Base-by-base conservation (phyloP, 2,888 invertebrate genomes). In the Pammene fasciana region DNA sequence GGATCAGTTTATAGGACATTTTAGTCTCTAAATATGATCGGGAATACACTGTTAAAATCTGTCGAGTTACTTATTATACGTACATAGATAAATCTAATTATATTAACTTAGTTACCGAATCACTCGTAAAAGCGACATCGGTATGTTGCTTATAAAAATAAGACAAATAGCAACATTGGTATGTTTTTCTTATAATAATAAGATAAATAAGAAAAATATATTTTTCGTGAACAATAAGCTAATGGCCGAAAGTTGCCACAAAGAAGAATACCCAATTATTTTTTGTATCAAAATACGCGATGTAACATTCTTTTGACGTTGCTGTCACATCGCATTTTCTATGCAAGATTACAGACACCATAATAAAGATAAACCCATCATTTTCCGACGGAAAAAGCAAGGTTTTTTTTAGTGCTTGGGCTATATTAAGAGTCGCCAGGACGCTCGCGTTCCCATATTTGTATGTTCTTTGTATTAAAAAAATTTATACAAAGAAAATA, bases 261-360 rank as follows among this genome's bases (percentile, higher is more conserved):
- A 5, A 14, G 14, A n/a, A 36, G 9, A 54, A 54, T n/a, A 14
- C 18, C 9, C 13, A 26, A 48, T 48, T 48, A 48, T 18, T 48
- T 14, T 26, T 4, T 48, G 13, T 18, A 14, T 16, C 8, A 9
- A 48, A 43, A 41, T 14, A 16, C 50, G 14, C 6, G 13, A 7
- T 10, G 9, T 43, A 52, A 36, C 10, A 34, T 48, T 60, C 5
- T 34, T 66, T 54, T 45, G 14, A 50, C 14, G 18, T 50, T 41
- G 43, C 34, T 38, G 55, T 43, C 41, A 56, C 46, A 26, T 14
- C 41, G 41, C 13, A 55, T 48, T 62, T n/a, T 18, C 48, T 34
- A 9, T 9, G 36, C n/a, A 45, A 46, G 18, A n/a, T 16, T 48
- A 48, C 48, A 48, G 48, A 48, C 16, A 10, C 48, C 9, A 48